Percentiles rank a stretch among this genome's conserved stretches.
Evolutionary conservation across 2,113 vertebrate genomes (phyloP).

Genomic region (Pelecanoides urinatrix): DNA sequence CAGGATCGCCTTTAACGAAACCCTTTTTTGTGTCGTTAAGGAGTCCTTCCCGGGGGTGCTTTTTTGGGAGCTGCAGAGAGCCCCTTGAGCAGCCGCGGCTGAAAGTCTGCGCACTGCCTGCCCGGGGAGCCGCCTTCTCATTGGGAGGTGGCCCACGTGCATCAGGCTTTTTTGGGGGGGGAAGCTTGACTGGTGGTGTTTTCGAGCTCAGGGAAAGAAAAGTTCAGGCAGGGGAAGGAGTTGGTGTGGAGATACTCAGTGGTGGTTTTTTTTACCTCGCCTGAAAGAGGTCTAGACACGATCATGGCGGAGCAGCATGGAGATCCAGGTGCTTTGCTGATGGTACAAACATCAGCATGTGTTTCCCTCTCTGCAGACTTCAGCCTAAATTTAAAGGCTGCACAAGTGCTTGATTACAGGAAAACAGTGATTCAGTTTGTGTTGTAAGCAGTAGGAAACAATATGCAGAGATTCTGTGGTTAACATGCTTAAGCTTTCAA

Average conservation of each 20-base stretch:
- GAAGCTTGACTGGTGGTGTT: accelerated
- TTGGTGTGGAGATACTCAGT: neutral
- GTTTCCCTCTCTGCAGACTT: neutral
- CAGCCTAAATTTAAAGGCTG: neutral
- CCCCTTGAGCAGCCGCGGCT: accelerated
- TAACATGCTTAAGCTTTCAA: neutral
- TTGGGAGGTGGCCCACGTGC: accelerated
- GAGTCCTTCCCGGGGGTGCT: neutral
- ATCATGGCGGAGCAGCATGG: accelerated
- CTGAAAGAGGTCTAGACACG: neutral
- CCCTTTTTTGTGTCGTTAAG: accelerated
- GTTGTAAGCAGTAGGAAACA: neutral
- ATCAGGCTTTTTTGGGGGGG: neutral
- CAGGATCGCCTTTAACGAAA: neutral
- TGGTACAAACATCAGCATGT: neutral
- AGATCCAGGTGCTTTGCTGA: neutral
- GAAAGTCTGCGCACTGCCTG: accelerated
- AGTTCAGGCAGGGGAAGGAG: neutral
- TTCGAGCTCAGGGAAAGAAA: neutral
- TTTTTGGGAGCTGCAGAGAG: neutral
- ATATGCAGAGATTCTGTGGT: neutral
- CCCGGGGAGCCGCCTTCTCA: neutral
- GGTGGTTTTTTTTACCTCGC: neutral
- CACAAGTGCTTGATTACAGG: neutral
- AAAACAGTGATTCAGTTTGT: neutral